A percentile compares a stretch with the other conserved stretches of the same genome.
These are phyloP conservation scores for Eulithis prunata DNA, from an alignment of 2,888 invertebrate species.

Conservation along the genomic window DNA sequence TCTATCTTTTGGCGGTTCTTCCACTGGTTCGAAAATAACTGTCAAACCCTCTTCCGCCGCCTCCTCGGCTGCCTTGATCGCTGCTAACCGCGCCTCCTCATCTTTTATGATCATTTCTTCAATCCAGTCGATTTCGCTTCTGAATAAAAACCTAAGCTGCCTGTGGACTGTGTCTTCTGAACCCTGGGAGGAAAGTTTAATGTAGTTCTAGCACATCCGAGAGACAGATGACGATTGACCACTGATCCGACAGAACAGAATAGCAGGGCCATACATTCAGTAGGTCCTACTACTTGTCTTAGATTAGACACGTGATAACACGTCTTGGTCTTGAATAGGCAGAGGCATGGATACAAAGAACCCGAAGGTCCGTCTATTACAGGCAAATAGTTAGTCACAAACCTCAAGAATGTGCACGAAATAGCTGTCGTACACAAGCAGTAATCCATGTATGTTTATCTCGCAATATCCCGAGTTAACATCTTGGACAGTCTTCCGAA, in stretches of 20 bases:
- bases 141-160: conserved; percentile 69
- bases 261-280: too few relatives aligned
- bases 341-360: too few relatives aligned
- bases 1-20: conserved; percentile 49
- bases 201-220: not conserved
- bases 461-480: conserved; percentile 75
- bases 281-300: too few relatives aligned
- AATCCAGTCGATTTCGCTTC: conserved; percentile 62
- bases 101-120: conserved; percentile 53
- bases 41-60: conserved; percentile 48
- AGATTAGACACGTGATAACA: too few relatives aligned
- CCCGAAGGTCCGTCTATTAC: too few relatives aligned
- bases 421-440: conserved; percentile 78
- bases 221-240: not conserved
- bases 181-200: conserved; percentile 57
- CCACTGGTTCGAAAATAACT: conserved; percentile 38
- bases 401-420: conserved; percentile 83
- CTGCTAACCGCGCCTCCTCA: conserved; percentile 44
- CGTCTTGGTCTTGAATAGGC: too few relatives aligned
- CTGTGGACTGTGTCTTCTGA: conserved; percentile 78
- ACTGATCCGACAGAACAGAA: too few relatives aligned
- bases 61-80: conserved; percentile 41
- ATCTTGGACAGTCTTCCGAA: conserved; percentile 57
- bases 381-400: conserved; percentile 37
- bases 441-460: conserved; percentile 70